Evolutionary conservation across 2,888 invertebrate species (phyloP), one percentile per base, ranked within the genome.

Genomic region (Tigriopus californicus): DNA sequence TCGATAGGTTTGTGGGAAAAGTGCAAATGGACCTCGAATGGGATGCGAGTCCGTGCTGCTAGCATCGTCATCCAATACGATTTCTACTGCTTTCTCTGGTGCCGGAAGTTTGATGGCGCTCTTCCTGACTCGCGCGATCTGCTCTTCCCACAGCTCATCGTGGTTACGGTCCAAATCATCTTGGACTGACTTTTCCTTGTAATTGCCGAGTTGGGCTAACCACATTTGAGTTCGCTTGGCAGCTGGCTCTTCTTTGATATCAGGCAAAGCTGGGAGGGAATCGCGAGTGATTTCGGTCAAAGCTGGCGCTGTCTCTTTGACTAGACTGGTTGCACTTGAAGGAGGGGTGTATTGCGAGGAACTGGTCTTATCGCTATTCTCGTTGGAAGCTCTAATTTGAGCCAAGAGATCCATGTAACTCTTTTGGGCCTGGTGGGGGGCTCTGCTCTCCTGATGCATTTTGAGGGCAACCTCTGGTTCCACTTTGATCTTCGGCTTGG

Each of bases 221-320:
- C 58, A 58, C 25, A 58, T 24, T 49, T 58, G 58, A 12, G 58
- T 58, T 25, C 58, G 20, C 33, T 58, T 58, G n/a, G 49, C 58
- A n/a, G 58, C 58, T 10, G 49, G 33, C 24, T 58, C 58, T 49
- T 58, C 58, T 18, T 49, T 49, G 20, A 49, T 49, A 20, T 49
- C 49, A 13, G 49, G 22, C 22, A 49, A 49, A 20, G 20, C n/a
- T 12, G 40, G 13, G 40, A 12, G 33, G 3, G 40, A 53, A 13
- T 53, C 41, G 20, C 15, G 20, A 12, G 20, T 49, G 22, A 22
- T 5, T 13, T 15, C 49, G 13, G 22, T 22, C n/a, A 18, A n/a
- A 18, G 18, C 18, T 15, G 46, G 46, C 3, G 46, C 46, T 6
- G 18, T 44, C n/a, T n/a, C 15, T 44, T n/a, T 18, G 18, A 44